Conservation (phyloP, 2,888 invertebrate genomes). For the Hyposoter dolosus region DNA sequence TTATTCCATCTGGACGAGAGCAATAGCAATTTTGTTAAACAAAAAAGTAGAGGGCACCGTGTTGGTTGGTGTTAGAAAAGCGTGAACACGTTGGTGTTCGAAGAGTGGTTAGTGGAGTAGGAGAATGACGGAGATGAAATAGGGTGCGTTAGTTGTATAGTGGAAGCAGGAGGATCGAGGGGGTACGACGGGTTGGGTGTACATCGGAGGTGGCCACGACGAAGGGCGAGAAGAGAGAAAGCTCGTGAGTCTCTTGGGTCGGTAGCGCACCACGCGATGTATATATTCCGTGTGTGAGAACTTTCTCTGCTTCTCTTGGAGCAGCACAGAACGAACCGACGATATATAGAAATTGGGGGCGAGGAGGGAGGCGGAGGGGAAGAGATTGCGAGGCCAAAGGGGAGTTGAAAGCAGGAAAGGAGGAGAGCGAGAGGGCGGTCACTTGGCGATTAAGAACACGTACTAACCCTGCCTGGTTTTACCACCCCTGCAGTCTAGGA, state of each 20-base stretch:
- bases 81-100: constrained; percentile 65
- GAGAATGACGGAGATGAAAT: constrained; percentile 65
- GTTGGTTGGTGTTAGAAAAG: constrained; percentile 44
- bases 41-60: constrained; percentile 2
- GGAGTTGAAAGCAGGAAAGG: constrained; percentile 75
- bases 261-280: constrained; percentile 40
- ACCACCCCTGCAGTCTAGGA: constrained; percentile 83
- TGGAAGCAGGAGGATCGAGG: constrained; percentile 44
- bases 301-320: constrained; percentile 4
- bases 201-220: constrained; percentile 57
- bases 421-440: constrained; percentile 83
- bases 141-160: constrained; percentile 70
- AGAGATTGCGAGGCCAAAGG: constrained; percentile 65
- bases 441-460: constrained; percentile 85
- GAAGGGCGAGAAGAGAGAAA: constrained; percentile 66
- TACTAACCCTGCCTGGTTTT: constrained; percentile 84
- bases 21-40: constrained; percentile 31
- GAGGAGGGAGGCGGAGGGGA: constrained; percentile 73
- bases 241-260: constrained; percentile 68
- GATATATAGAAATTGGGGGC: constrained; percentile 67
- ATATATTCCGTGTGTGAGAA: constrained; percentile 14
- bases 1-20: constrained; percentile 39
- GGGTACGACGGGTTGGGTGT: constrained; percentile 48
- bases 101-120: constrained; percentile 54
- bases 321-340: constrained; percentile 46